These are phyloP conservation scores for Lasaia peninsularis DNA, from an alignment of 1,140 invertebrate species.

Conservation along the genomic window DNA sequence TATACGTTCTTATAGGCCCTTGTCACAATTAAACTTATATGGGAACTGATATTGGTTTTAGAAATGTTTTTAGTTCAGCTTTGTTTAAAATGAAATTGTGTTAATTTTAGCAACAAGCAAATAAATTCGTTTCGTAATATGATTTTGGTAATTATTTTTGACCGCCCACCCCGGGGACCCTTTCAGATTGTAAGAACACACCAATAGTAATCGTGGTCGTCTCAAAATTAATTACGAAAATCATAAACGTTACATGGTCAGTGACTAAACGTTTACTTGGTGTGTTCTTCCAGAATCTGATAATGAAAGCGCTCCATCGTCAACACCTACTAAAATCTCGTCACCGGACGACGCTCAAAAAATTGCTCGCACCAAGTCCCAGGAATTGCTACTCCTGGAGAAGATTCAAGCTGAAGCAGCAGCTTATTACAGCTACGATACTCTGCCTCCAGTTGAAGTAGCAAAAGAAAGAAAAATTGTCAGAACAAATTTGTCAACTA, in stretches of 20 bases:
- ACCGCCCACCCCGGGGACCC: constrained; percentile 50
- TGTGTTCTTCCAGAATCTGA: constrained; percentile 86
- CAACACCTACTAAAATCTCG: constrained; percentile 76
- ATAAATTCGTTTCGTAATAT: constrained; percentile 74
- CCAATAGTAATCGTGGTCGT: constrained; percentile 47
- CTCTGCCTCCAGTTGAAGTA: constrained; percentile 29
- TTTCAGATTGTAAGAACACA: constrained; percentile 68
- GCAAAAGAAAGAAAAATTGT: constrained; percentile 46
- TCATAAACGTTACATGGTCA: constrained; percentile 35
- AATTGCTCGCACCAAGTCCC: constrained; percentile 76
- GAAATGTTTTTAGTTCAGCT: constrained; percentile 55
- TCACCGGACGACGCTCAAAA: constrained; percentile 37
- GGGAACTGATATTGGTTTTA: constrained; percentile 52
- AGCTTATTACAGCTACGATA: constrained; percentile 80
- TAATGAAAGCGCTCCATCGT: constrained; percentile 81
- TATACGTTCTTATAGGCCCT: not conserved
- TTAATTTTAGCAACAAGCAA: constrained; percentile 71
- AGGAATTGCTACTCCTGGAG: constrained; percentile 82
- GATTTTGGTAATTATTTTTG: constrained; percentile 76
- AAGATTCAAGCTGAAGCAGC: constrained; percentile 83
- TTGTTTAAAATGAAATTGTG: constrained; percentile 71
- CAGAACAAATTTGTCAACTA: constrained; percentile 42
- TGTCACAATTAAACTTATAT: constrained; percentile 46
- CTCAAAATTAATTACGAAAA: constrained; percentile 73
- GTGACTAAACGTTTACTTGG: constrained; percentile 52